Conservation (phyloP, 2,113 vertebrate species). For the Agapornis roseicollis region DNA sequence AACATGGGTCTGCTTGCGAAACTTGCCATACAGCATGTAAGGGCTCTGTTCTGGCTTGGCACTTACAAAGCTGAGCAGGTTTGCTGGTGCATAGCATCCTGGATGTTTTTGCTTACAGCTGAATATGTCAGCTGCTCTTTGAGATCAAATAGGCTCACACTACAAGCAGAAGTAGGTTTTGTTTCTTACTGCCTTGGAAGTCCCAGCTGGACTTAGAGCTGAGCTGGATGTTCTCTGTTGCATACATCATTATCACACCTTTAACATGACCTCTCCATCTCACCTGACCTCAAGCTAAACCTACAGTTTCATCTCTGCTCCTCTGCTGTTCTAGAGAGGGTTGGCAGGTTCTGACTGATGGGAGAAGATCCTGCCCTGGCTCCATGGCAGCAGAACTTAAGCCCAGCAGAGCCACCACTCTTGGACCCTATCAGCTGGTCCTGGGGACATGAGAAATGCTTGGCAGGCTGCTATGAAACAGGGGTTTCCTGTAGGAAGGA, state of each 20-base stretch:
- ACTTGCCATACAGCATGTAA: not conserved
- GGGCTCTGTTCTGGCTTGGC: not conserved
- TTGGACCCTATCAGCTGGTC: accelerated
- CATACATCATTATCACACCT: not conserved
- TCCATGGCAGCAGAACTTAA: not conserved
- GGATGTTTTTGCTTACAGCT: not conserved
- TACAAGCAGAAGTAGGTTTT: not conserved
- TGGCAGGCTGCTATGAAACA: not conserved
- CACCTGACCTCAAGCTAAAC: not conserved
- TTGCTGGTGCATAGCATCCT: not conserved
- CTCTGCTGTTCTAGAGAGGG: not conserved
- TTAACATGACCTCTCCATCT: not conserved
- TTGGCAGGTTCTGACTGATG: not conserved
- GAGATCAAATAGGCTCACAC: not conserved
- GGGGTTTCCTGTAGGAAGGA: not conserved
- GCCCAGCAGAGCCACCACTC: not conserved
- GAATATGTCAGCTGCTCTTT: not conserved
- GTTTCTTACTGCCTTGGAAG: not conserved
- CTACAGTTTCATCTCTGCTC: not conserved
- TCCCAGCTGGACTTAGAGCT: not conserved
- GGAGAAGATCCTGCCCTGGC: not conserved
- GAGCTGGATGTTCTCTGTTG: not conserved
- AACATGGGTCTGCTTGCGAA: not conserved
- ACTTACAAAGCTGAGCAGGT: not conserved
- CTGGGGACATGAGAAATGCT: accelerated